phyloP scores from a whole-genome alignment of 2,888 invertebrate genomes.

The Drosophila macrothrix region DNA sequence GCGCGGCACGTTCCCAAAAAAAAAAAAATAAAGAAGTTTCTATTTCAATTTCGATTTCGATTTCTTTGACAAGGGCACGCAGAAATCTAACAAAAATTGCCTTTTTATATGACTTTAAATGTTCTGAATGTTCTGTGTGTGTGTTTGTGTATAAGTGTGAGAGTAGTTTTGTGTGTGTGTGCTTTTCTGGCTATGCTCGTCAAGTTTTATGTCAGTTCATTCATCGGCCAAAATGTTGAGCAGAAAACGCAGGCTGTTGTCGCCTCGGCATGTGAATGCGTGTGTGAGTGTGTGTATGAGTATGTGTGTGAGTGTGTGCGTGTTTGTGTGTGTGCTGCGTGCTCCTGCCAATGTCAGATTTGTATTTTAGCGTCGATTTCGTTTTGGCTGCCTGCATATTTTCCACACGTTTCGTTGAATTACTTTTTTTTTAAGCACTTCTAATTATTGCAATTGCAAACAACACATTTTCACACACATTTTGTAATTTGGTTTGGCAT shows the following conservation, averaged over 20 bases:
- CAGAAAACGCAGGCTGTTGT: slow-evolving; percentile 59
- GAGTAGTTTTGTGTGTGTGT: slow-evolving; percentile 27
- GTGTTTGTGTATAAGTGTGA: slow-evolving; percentile 4
- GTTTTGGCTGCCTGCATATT: slow-evolving; percentile 53
- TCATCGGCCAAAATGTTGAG: slow-evolving; percentile 72
- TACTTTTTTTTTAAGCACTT: slow-evolving; percentile 37
- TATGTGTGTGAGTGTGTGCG: slow-evolving; percentile 13
- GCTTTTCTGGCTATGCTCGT: slow-evolving; percentile 45
- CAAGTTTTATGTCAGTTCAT: slow-evolving; percentile 80
- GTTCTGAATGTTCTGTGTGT: slow-evolving; percentile 37
- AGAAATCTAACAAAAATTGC: slow-evolving; percentile 71
- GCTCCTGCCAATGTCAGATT: slow-evolving; percentile 68
- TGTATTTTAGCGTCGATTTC: slow-evolving; percentile 50
- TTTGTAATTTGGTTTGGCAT: slow-evolving; percentile 5
- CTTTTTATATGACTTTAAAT: slow-evolving; percentile 74
- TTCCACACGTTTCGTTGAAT: slow-evolving; percentile 36
- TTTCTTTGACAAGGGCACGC: slow-evolving; percentile 58
- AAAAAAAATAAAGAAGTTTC: slow-evolving; percentile 44
- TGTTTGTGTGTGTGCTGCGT: slow-evolving; percentile 53
- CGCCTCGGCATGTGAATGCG: slow-evolving; percentile 38
- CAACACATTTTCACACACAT: slow-evolving; percentile 26
- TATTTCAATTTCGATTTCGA: slow-evolving; percentile 48
- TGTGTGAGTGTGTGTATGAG: slow-evolving; percentile 25
- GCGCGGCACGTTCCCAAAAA: slow-evolving; percentile 69
- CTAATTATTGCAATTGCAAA: slow-evolving; percentile 48